Conservation (phyloP, 2,888 invertebrate genomes). For the Pegoplata infirma region DNA sequence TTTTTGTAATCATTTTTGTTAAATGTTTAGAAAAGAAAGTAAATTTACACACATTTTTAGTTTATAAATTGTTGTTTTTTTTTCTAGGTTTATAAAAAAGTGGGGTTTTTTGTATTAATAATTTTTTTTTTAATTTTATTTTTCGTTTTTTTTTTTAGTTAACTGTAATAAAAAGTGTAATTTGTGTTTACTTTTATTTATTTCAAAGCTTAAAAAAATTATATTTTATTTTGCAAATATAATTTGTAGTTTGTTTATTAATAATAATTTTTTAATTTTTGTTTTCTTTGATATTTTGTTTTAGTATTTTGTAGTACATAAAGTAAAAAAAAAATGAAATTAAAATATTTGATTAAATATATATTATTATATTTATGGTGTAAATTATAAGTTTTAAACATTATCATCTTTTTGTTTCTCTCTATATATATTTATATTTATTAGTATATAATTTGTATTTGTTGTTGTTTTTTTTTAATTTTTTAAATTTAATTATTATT, state of each 20-base stretch:
- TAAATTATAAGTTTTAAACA: constrained; percentile 22
- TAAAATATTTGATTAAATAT: constrained; percentile 30
- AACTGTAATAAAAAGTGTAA: constrained; percentile 40
- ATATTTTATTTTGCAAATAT: constrained; percentile 31
- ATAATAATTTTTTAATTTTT: constrained; percentile 14
- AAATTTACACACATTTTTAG: constrained; percentile 12
- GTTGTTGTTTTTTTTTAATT: too few species aligned
- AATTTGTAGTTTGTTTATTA: constrained; percentile 3
- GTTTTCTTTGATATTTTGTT: constrained; percentile 47
- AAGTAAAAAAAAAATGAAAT: constrained; percentile 37
- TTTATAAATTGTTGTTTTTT: too few species aligned
- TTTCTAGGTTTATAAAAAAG: too few species aligned
- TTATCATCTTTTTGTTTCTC: constrained; percentile 41
- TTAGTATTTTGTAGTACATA: constrained; percentile 44
- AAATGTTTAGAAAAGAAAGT: constrained; percentile 17
- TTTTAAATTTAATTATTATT: constrained; percentile 52
- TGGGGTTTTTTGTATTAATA: neutral
- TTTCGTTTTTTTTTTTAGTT: constrained; percentile 21
- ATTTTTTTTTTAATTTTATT: constrained; percentile 12
- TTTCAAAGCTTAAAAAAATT: constrained; percentile 33
- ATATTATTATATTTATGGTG: constrained; percentile 22
- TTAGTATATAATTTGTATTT: constrained; percentile 62
- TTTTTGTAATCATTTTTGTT: constrained; percentile 5
- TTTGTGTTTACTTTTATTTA: constrained; percentile 32
- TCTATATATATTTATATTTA: too few species aligned